phyloP scores from a whole-genome alignment of 1,140 invertebrate genomes.

The Drosophila auraria region DNA sequence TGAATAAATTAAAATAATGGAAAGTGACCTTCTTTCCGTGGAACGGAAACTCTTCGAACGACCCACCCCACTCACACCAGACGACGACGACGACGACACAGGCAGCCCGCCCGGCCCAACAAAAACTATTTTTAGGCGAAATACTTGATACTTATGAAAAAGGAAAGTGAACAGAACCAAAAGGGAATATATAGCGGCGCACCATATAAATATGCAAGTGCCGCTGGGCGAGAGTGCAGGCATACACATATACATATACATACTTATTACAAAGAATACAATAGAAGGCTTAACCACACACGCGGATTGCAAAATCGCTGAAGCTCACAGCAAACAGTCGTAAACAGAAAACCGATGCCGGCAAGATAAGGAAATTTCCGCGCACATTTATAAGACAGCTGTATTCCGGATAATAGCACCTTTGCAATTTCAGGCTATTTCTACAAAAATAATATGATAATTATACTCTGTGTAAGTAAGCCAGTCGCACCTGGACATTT shows the following conservation, averaged over 20 bases:
- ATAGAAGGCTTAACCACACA: conserved; percentile 18
- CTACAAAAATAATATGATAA: neutral
- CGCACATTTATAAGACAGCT: conserved; percentile 3
- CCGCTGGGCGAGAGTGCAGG: conserved; percentile 1
- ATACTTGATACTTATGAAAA: conserved; percentile 70
- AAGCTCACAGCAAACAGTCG: conserved; percentile 9
- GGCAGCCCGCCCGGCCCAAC: conserved; percentile 42
- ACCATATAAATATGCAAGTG: conserved; percentile 20
- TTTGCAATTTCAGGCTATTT: neutral
- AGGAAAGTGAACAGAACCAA: conserved; percentile 66
- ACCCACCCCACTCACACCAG: conserved; percentile 25
- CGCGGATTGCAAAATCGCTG: conserved; percentile 38
- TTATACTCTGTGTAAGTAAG: too few species aligned
- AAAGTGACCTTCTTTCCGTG: conserved; percentile 28
- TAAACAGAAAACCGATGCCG: conserved; percentile 16
- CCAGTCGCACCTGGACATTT: neutral
- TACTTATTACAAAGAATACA: conserved; percentile 2
- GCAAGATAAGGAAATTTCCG: conserved; percentile 43
- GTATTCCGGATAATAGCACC: neutral
- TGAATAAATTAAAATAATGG: conserved; percentile 30
- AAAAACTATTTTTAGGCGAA: conserved; percentile 71
- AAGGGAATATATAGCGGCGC: conserved; percentile 37
- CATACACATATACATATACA: conserved; percentile 5
- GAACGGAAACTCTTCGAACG: conserved; percentile 47
- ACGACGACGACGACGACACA: conserved; percentile 18